A percentile compares a stretch with the other conserved stretches of the same genome.
These are phyloP conservation scores for Drosophila ohnishii DNA, from an alignment of 1,140 invertebrate species.

Conservation along the genomic window DNA sequence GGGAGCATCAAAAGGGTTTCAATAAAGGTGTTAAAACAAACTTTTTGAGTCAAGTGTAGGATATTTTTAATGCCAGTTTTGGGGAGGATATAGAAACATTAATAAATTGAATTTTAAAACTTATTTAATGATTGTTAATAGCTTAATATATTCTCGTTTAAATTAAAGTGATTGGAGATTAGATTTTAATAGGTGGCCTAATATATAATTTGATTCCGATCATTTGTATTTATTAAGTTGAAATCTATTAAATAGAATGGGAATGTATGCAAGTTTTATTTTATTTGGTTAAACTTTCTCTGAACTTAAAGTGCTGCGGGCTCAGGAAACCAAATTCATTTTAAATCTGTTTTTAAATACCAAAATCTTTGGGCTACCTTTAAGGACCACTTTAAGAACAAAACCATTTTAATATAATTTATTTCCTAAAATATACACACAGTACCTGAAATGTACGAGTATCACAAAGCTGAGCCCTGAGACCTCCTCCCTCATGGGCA, in stretches of 20 bases:
- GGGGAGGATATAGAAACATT: not conserved
- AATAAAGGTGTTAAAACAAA: constrained; percentile 7
- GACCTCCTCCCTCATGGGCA: constrained; percentile 15
- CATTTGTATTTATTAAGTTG: too few species aligned
- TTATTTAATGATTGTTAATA: not conserved
- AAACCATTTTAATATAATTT: not conserved
- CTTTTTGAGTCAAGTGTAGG: not conserved
- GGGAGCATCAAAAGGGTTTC: constrained; percentile 6
- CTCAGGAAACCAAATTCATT: too few species aligned
- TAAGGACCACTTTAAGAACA: not conserved
- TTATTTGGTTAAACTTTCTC: too few species aligned
- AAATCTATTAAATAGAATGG: too few species aligned
- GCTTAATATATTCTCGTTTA: too few species aligned
- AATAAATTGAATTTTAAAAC: not conserved
- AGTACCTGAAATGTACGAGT: not conserved
- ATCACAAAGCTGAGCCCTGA: not conserved
- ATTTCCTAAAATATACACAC: not conserved
- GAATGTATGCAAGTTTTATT: too few species aligned
- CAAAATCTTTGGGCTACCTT: not conserved
- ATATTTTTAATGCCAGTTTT: not conserved
- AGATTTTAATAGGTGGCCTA: too few species aligned
- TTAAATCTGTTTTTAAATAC: not conserved
- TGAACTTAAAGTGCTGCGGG: too few species aligned
- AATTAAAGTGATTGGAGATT: too few species aligned
- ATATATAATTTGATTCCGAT: too few species aligned